phyloP scores from a whole-genome alignment of 2,113 vertebrate genomes.

The Solea solea region DNA sequence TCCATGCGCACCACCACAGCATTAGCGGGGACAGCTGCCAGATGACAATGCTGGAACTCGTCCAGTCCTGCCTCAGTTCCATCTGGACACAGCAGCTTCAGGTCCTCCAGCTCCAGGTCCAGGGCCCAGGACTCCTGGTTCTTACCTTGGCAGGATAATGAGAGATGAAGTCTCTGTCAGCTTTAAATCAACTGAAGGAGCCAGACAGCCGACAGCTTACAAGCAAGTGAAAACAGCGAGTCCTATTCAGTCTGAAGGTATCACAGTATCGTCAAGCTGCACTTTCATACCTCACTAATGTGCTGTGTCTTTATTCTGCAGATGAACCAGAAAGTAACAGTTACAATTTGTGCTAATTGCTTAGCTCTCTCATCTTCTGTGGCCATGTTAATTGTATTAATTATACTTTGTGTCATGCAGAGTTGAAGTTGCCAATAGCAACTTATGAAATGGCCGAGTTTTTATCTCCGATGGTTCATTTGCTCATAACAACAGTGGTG shows the following conservation, averaged over 20 bases:
- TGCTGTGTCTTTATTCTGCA: background rate
- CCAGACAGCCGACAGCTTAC: background rate
- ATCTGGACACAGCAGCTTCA: slow-evolving; percentile 84
- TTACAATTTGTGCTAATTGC: background rate
- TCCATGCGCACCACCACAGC: slow-evolving; percentile 82
- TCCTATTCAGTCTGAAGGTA: background rate
- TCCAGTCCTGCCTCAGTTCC: slow-evolving; percentile 73
- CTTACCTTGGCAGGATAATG: slow-evolving; percentile 66
- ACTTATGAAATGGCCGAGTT: background rate
- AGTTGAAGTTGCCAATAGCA: background rate
- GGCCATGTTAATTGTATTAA: no score
- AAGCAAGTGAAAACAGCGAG: background rate
- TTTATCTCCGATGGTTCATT: no score
- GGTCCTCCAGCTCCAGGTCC: slow-evolving; percentile 83
- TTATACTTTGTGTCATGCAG: background rate
- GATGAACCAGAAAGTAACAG: background rate
- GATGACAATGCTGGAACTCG: slow-evolving; percentile 75
- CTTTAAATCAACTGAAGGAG: background rate
- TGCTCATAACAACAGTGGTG: no score
- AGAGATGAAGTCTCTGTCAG: background rate
- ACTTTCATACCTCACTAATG: background rate
- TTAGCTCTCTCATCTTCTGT: no score
- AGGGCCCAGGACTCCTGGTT: slow-evolving; percentile 85
- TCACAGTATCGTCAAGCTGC: background rate
- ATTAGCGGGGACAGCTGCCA: slow-evolving; percentile 80